phyloP scores from a whole-genome alignment of 2,888 invertebrate genomes.

The Agriopis leucophaearia region DNA sequence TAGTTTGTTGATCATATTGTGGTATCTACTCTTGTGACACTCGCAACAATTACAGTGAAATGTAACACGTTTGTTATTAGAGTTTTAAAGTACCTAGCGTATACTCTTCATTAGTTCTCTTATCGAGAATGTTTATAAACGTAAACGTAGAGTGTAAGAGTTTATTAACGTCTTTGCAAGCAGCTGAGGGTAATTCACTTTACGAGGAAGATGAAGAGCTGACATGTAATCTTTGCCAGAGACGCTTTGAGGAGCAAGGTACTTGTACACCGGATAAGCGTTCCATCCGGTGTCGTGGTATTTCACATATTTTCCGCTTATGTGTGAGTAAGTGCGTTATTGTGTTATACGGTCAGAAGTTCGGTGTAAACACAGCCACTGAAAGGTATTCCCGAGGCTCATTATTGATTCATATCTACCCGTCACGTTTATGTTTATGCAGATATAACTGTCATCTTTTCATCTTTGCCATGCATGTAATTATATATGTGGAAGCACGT shows the following conservation, averaged over 20 bases:
- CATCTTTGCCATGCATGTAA: slow-evolving; percentile 69
- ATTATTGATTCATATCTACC: slow-evolving; percentile 52
- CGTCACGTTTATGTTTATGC: slow-evolving; percentile 58
- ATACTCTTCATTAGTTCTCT: slow-evolving; percentile 40
- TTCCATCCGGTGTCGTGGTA: slow-evolving; percentile 77
- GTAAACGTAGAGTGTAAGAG: slow-evolving; percentile 76
- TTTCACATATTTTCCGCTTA: slow-evolving; percentile 80
- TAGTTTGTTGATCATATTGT: slow-evolving; percentile 53
- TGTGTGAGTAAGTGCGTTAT: slow-evolving; percentile 86
- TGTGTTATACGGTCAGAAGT: slow-evolving; percentile 71
- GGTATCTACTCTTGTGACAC: slow-evolving; percentile 44
- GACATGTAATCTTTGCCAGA: slow-evolving; percentile 92
- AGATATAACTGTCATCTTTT: slow-evolving; percentile 59
- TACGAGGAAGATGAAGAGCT: slow-evolving; percentile 89
- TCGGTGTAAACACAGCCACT: slow-evolving; percentile 61
- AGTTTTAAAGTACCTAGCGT: slow-evolving; percentile 30
- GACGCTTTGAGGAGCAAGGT: slow-evolving; percentile 93
- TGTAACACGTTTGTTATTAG: slow-evolving; percentile 36
- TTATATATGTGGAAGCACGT: slow-evolving; percentile 66
- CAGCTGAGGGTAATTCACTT: slow-evolving; percentile 88
- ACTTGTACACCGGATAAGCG: slow-evolving; percentile 80
- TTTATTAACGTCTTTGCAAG: slow-evolving; percentile 88
- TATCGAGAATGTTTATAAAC: slow-evolving; percentile 44
- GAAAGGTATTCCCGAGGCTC: slow-evolving; percentile 60
- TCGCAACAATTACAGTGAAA: slow-evolving; percentile 39